phyloP scores from a whole-genome alignment of 2,888 invertebrate species.

The Pedicia rivosa region DNA sequence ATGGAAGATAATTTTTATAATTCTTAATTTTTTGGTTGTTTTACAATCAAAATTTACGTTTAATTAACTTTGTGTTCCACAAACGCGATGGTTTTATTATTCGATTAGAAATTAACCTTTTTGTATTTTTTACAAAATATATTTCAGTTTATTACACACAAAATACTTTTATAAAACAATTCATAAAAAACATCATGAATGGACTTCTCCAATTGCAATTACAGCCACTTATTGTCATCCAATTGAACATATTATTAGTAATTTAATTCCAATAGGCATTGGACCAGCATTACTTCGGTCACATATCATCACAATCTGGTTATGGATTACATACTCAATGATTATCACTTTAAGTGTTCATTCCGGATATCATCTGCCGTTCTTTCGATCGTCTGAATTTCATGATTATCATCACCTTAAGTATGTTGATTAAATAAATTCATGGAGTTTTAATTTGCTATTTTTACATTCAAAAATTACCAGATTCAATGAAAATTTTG shows the following conservation, averaged over 20 bases:
- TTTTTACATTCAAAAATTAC: too few species aligned
- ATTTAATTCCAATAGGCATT: constrained; percentile 5
- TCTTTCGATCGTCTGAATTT: constrained; percentile 3
- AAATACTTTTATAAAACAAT: constrained; percentile 5
- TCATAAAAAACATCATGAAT: constrained; percentile 10
- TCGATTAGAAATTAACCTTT: neutral
- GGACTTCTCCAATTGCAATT: constrained; percentile 5
- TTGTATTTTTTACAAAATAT: neutral
- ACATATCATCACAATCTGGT: constrained; percentile 1
- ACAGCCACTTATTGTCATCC: constrained; percentile 7
- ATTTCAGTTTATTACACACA: constrained; percentile 3
- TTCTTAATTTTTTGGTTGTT: neutral
- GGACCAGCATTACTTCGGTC: neutral
- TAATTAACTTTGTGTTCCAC: too few species aligned
- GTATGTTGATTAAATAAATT: constrained; percentile 4
- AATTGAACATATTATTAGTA: constrained; percentile 7
- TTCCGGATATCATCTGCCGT: constrained; percentile 7
- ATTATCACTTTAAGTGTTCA: constrained; percentile 7
- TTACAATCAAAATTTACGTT: too few species aligned
- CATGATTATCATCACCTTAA: constrained; percentile 9
- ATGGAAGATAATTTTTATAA: too few species aligned
- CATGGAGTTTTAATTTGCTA: too few species aligned
- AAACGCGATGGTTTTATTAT: too few species aligned
- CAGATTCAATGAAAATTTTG: too few species aligned
- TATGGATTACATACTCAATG: constrained; percentile 4